A percentile compares a stretch with the other conserved stretches of the same genome.
Evolutionary conservation across 2,113 vertebrate genomes (phyloP).

Genomic region (Oncorhynchus gorbuscha): DNA sequence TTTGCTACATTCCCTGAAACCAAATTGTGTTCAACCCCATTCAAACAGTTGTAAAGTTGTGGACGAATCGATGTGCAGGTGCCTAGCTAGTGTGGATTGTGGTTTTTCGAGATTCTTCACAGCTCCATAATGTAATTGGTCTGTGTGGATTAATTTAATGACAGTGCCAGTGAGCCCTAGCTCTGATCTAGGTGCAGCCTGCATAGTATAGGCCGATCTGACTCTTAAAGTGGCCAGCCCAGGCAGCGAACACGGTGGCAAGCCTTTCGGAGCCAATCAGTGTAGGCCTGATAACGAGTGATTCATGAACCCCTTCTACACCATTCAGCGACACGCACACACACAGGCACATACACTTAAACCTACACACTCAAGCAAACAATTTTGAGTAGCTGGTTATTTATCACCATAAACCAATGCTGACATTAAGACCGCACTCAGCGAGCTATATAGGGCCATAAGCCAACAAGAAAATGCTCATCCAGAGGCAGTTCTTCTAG

Average conservation of each 20-base stretch:
- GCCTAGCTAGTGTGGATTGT: constrained; percentile 21
- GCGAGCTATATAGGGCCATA: no score
- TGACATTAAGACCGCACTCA: no score
- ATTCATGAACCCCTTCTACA: constrained; percentile 32
- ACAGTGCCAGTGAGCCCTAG: constrained; percentile 55
- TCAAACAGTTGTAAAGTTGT: not conserved
- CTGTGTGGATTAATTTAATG: constrained; percentile 76
- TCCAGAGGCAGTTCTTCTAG: no score
- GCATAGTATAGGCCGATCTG: constrained; percentile 55
- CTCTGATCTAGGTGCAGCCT: constrained; percentile 43
- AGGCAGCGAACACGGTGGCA: constrained; percentile 18
- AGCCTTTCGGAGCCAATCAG: constrained; percentile 15
- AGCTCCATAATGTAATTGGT: constrained; percentile 71
- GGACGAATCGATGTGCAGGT: not conserved
- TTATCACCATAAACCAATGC: no score
- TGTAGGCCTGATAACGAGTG: constrained; percentile 36
- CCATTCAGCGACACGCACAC: constrained; percentile 19
- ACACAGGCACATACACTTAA: not conserved
- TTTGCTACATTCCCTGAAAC: no score
- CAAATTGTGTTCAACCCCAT: not conserved
- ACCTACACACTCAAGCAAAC: not conserved
- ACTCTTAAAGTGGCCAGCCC: constrained; percentile 51
- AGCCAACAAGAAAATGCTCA: no score
- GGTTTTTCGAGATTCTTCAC: constrained; percentile 66
- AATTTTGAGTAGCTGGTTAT: not conserved